Conservation (phyloP, 2,797 vertebrate species). For the Anguilla megastoma region DNA sequence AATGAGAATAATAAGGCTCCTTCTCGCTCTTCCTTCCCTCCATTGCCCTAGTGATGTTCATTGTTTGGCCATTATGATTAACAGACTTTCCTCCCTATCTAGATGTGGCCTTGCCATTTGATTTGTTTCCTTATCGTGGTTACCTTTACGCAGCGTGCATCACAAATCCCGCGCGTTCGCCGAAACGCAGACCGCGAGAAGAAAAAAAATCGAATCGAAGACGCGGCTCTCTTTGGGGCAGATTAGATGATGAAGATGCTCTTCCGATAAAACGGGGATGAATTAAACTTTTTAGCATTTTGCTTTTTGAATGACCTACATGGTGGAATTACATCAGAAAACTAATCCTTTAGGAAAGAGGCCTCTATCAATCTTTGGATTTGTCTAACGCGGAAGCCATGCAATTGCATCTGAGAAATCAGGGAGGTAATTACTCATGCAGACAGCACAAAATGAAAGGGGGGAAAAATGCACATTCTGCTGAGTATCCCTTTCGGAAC, state of each 20-base stretch:
- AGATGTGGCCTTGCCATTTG: constrained; percentile 60
- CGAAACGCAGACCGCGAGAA: constrained; percentile 2
- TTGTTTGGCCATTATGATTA: constrained; percentile 72
- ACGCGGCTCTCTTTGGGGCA: constrained; percentile 16
- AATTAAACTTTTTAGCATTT: constrained; percentile 77
- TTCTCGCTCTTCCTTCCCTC: constrained; percentile 30
- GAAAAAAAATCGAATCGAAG: neutral
- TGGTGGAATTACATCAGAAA: constrained; percentile 80
- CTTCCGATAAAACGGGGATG: constrained; percentile 67
- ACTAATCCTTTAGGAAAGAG: constrained; percentile 80
- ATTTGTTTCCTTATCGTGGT: constrained; percentile 57
- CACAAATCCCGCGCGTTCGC: constrained; percentile 27
- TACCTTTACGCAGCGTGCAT: constrained; percentile 52
- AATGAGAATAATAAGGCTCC: constrained; percentile 36
- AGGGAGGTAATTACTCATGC: constrained; percentile 95
- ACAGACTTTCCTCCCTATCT: constrained; percentile 69
- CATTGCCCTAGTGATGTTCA: constrained; percentile 64
- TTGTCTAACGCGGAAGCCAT: constrained; percentile 83
- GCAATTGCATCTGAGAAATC: constrained; percentile 93
- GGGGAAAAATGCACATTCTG: constrained; percentile 84
- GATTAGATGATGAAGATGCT: constrained; percentile 64
- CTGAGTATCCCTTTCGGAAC: constrained; percentile 93
- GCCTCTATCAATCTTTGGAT: constrained; percentile 87
- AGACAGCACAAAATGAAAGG: constrained; percentile 88
- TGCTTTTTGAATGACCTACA: constrained; percentile 83